Evolutionary conservation across 2,888 invertebrate species (phyloP).

Genomic region (Callinectes sapidus): DNA sequence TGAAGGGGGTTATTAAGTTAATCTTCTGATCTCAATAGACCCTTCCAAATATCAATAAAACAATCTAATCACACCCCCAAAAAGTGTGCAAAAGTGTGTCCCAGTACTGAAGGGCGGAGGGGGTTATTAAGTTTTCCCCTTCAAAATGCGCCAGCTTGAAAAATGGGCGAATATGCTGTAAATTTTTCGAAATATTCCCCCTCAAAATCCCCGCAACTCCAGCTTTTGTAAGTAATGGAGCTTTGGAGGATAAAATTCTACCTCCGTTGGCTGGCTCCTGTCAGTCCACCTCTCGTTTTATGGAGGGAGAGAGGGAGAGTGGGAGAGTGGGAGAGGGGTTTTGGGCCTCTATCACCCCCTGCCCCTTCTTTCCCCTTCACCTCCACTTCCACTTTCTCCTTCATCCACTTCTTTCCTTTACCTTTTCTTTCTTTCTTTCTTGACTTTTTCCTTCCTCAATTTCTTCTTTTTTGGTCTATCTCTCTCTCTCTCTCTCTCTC

Average conservation of each 20-base stretch:
- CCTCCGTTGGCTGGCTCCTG: conserved; percentile 8
- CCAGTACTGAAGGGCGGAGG: no score
- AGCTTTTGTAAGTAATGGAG: conserved; percentile 20
- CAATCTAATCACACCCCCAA: no score
- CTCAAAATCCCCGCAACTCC: background rate
- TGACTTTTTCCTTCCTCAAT: background rate
- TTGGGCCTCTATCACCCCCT: background rate
- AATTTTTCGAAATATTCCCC: background rate
- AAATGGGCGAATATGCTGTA: background rate
- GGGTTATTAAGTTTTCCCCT: background rate
- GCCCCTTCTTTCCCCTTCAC: background rate
- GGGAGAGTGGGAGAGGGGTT: background rate
- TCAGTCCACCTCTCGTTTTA: conserved; percentile 35
- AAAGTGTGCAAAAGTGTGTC: no score
- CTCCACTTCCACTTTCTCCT: background rate
- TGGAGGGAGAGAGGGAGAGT: background rate
- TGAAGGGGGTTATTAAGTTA: no score
- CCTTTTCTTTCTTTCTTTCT: background rate
- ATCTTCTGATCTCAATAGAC: no score
- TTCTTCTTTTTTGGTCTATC: background rate
- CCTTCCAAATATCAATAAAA: no score
- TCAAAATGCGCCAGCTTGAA: background rate
- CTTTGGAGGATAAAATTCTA: conserved; percentile 28
- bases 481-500: no score
- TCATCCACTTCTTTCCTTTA: background rate